phyloP scores from a whole-genome alignment of 2,113 vertebrate genomes.

The Dromiciops gliroides region DNA sequence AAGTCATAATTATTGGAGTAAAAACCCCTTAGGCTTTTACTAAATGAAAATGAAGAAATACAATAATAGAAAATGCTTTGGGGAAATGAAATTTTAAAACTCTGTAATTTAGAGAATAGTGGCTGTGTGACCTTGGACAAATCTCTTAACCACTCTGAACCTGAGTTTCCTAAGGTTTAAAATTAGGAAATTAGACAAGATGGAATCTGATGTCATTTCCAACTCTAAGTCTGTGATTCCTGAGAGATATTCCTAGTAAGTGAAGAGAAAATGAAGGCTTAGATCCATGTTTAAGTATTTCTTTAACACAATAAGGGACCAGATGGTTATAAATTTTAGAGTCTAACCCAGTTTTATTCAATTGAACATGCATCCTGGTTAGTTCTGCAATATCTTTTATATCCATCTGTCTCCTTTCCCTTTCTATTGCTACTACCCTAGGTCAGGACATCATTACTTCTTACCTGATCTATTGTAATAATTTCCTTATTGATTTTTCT shows the following conservation, averaged over 20 bases:
- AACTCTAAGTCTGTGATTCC: background rate
- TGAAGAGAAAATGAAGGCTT: background rate
- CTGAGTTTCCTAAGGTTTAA: background rate
- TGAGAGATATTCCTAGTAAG: background rate
- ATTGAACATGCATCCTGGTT: background rate
- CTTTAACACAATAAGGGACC: background rate
- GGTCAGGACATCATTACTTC: background rate
- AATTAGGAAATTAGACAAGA: background rate
- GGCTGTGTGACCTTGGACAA: background rate
- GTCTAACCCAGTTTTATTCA: background rate
- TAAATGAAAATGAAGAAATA: background rate
- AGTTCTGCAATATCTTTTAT: background rate
- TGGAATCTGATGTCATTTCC: background rate
- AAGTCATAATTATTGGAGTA: background rate
- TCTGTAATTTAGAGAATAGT: background rate
- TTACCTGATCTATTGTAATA: background rate
- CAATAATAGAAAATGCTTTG: background rate
- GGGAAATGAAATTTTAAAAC: background rate
- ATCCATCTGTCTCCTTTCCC: background rate
- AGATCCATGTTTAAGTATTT: background rate
- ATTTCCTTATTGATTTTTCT: background rate
- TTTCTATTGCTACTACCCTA: background rate
- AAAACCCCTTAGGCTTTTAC: background rate
- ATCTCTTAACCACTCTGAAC: background rate
- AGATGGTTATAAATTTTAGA: background rate